These are phyloP conservation scores for Cavia aperea DNA, from an alignment of 2,113 vertebrate species.

Conservation along the genomic window DNA sequence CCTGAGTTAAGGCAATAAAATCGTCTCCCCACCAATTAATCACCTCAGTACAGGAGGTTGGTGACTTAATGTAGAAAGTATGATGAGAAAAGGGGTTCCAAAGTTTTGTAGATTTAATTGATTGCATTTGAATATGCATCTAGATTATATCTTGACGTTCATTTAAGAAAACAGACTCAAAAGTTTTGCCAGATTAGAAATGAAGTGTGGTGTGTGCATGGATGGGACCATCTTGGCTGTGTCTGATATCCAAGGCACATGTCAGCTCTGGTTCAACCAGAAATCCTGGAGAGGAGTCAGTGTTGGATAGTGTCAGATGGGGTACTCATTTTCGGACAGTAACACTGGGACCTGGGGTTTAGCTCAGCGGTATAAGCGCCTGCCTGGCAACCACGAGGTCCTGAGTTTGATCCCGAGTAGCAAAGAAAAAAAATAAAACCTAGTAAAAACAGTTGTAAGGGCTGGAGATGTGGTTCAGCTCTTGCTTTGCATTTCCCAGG, in stretches of 20 bases:
- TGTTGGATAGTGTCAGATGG: not conserved
- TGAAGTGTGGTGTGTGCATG: not conserved
- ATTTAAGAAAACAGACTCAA: not conserved
- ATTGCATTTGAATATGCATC: not conserved
- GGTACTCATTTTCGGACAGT: not conserved
- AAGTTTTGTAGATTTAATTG: conserved; percentile 24
- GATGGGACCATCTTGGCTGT: not conserved
- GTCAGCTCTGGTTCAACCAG: not conserved
- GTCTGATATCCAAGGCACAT: not conserved
- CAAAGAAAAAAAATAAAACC: too few relatives aligned
- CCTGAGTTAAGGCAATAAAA: conserved; percentile 27
- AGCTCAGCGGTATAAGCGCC: too few relatives aligned
- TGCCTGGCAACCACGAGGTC: too few relatives aligned
- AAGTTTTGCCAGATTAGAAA: conserved; percentile 21
- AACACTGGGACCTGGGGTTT: too few relatives aligned
- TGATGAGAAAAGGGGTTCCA: not conserved
- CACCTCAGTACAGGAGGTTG: not conserved
- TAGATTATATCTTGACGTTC: conserved; percentile 1
- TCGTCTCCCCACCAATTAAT: not conserved
- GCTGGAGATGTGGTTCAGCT: not conserved
- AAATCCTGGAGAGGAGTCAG: not conserved
- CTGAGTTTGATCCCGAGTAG: too few relatives aligned
- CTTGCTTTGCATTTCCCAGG: too few relatives aligned
- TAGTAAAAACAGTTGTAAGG: not conserved
- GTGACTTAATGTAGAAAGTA: conserved; percentile 54